Base-by-base conservation (phyloP, 2,888 invertebrate species). In the Microctonus aethiopoides region DNA sequence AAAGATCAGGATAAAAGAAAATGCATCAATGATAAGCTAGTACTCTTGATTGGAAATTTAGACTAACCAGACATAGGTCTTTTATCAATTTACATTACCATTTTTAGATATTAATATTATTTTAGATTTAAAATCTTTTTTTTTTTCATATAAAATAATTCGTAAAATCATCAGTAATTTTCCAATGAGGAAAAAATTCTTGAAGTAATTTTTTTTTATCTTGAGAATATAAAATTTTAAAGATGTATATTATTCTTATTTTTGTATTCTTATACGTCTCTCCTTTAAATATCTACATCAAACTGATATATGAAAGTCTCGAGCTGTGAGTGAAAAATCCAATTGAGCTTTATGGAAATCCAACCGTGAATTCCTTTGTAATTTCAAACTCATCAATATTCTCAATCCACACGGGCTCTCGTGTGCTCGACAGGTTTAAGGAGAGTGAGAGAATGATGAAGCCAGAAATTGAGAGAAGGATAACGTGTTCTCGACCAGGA, bases 301-400 rank as follows among this genome's bases (percentile, higher is more conserved):
- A 20, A 29, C 13, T 32, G 5, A 32, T 24, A 62, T 29, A 34
- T 34, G 46, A 52, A n/a, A 29, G 24, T 24, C 16, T 11, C n/a
- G 51, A 62, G 66, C 62, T 70, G 62, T 34, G 46, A 70, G 57
- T 70, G 66, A 67, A 70, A 67, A 61, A 67, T 70, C 62, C 66
- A 56, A 70, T 70, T 70, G 67, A 54, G 60, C 66, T 70, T 70
- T 70, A 70, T 70, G 57, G 56, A 61, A 66, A 70, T 66, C 54
- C 66, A 67, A 70, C 56, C 66, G 70, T 70, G 56, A 70, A 60
- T 66, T 70, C 70, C 61, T 70, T 70, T 70, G 70, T 70, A 67
- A 70, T 67, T 70, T 70, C 70, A 70, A 66, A 70, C 70, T 70
- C 70, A 67, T 70, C 70, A 70, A 67, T 70, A 70, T 70, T 70